Evolutionary conservation across 1,140 invertebrate species (phyloP).

Genomic region (Solen grandis): DNA sequence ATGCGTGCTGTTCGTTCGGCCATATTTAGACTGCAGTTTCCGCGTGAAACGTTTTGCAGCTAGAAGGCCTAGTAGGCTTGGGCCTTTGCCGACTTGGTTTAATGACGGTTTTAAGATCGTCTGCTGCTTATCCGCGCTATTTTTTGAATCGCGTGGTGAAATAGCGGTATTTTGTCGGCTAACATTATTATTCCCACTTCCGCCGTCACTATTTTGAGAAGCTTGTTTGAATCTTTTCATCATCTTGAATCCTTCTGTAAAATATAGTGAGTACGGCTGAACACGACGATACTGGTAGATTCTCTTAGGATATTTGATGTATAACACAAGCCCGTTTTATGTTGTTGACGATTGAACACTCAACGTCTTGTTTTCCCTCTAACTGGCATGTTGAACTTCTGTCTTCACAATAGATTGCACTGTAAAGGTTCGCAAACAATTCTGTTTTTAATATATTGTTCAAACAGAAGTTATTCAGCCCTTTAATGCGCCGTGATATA

Average conservation of each 20-base stretch:
- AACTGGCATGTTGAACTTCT: too few relatives aligned
- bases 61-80: slow-evolving; percentile 67
- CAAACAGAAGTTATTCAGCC: too few relatives aligned
- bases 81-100: slow-evolving; percentile 50
- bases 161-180: slow-evolving; percentile 4
- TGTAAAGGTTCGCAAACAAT: too few relatives aligned
- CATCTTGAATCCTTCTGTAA: slow-evolving; percentile 29
- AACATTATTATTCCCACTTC: neutral
- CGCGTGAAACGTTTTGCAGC: slow-evolving; percentile 68
- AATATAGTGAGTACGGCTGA: too few relatives aligned
- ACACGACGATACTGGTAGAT: too few relatives aligned
- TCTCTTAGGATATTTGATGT: too few relatives aligned
- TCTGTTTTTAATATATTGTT: too few relatives aligned
- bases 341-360: too few relatives aligned
- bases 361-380: too few relatives aligned
- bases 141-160: slow-evolving; percentile 22
- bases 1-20: slow-evolving; percentile 24
- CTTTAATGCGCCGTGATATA: too few relatives aligned
- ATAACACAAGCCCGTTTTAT: too few relatives aligned
- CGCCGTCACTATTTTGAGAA: neutral
- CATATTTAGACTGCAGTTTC: slow-evolving; percentile 55
- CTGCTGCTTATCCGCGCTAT: neutral
- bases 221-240: slow-evolving; percentile 37
- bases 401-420: too few relatives aligned
- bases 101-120: slow-evolving; percentile 16